Percentiles rank a stretch among this genome's conserved stretches.
These are phyloP conservation scores for Mellilla xanthometata DNA, from an alignment of 2,888 invertebrate species.

Conservation along the genomic window DNA sequence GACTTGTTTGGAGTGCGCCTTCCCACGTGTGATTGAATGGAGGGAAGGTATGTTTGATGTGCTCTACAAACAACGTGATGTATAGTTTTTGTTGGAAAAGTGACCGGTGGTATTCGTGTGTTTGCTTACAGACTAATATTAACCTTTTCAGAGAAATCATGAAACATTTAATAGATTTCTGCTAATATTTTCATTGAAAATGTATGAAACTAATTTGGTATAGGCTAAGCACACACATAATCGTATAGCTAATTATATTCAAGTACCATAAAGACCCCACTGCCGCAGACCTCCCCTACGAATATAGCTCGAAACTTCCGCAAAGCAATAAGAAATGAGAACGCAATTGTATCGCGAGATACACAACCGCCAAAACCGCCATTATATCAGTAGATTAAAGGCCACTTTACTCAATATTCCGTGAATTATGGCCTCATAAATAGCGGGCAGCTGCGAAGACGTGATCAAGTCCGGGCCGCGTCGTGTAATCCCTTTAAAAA, in stretches of 20 bases:
- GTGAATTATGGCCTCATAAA: conserved; percentile 80
- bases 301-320: conserved; percentile 48
- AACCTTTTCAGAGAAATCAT: too few species aligned
- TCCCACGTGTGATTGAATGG: conserved; percentile 27
- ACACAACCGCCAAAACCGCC: conserved; percentile 57
- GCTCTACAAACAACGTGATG: conserved; percentile 15
- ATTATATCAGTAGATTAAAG: conserved; percentile 81
- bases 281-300: conserved; percentile 12
- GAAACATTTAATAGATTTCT: too few species aligned
- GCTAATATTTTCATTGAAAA: too few species aligned
- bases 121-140: neutral
- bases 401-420: conserved; percentile 81
- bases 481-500: conserved; percentile 78
- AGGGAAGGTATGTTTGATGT: conserved; percentile 17
- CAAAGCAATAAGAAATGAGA: conserved; percentile 63
- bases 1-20: conserved; percentile 25
- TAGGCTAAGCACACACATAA: too few species aligned
- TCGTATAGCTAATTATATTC: too few species aligned
- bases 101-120: neutral
- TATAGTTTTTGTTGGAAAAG: conserved; percentile 7
- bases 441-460: conserved; percentile 71
- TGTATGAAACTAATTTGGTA: too few species aligned
- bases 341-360: conserved; percentile 62
- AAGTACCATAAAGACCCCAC: conserved; percentile 2
- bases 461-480: conserved; percentile 65